These are phyloP conservation scores for Syrista parreyssii DNA, from an alignment of 2,888 invertebrate genomes.

Conservation along the genomic window DNA sequence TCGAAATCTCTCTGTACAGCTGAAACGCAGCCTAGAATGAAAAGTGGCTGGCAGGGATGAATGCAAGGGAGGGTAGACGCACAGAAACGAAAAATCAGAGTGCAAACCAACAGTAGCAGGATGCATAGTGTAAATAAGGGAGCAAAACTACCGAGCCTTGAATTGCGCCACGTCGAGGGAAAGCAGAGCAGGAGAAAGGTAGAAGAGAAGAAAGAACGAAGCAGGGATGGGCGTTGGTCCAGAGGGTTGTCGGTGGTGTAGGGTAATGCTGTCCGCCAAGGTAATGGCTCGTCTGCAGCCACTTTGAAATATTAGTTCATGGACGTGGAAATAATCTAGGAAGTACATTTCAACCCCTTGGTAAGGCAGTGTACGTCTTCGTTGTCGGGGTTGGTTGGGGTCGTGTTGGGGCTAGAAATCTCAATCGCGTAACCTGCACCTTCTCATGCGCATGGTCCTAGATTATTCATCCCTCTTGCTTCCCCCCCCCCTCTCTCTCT, in stretches of 20 bases:
- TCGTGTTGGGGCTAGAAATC: neutral
- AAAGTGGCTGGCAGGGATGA: neutral
- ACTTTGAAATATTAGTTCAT: slow-evolving; percentile 4
- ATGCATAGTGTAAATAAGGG: neutral
- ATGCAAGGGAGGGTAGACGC: neutral
- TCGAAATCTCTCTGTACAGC: neutral
- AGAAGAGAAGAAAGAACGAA: neutral
- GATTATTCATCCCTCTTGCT: neutral
- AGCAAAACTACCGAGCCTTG: neutral
- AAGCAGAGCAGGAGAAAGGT: neutral
- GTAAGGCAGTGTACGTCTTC: neutral
- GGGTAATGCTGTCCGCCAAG: too few species aligned
- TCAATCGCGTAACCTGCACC: neutral
- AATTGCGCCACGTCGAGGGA: neutral
- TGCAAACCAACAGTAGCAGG: neutral
- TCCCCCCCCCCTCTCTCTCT: neutral
- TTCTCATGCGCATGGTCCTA: neutral
- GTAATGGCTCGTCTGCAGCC: neutral
- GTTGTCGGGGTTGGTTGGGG: too few species aligned
- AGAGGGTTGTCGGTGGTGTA: neutral
- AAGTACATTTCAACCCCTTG: neutral
- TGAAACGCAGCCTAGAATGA: neutral
- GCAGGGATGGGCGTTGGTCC: neutral
- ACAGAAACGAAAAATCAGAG: neutral
- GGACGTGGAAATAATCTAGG: slow-evolving; percentile 2